Percentiles rank a stretch among this genome's conserved stretches.
Conservation (phyloP, 2,888 invertebrate species). For the Thumatha senex region DNA sequence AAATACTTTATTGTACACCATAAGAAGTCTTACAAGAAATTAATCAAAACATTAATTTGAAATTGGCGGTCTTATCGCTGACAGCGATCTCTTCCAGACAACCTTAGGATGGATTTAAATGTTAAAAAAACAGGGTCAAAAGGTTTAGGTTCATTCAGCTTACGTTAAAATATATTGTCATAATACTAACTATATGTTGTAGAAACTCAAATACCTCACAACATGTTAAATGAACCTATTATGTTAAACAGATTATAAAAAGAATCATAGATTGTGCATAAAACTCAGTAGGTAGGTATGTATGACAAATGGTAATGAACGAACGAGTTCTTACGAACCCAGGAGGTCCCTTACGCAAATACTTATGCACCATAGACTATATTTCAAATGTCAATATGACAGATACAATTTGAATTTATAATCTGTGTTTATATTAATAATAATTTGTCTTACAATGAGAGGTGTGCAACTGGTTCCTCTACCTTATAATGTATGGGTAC, state of each 20-base stretch:
- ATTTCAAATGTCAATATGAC: constrained; percentile 5
- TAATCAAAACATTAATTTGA: no score
- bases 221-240: no score
- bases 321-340: background rate
- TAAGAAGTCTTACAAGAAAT: no score
- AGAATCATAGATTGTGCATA: background rate
- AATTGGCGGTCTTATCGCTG: no score
- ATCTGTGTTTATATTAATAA: constrained; percentile 6
- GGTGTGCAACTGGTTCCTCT: constrained; percentile 1
- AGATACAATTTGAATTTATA: constrained; percentile 8
- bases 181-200: no score
- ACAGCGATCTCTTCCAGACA: no score
- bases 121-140: no score
- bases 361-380: background rate
- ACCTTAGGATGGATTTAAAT: no score
- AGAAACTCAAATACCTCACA: no score
- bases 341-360: background rate
- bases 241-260: background rate
- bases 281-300: background rate
- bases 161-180: no score
- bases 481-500: background rate
- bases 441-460: background rate
- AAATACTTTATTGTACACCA: no score
- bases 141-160: no score
- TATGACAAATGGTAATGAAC: background rate